Base-by-base conservation (phyloP, 2,113 vertebrate species). In the Euleptes europaea region DNA sequence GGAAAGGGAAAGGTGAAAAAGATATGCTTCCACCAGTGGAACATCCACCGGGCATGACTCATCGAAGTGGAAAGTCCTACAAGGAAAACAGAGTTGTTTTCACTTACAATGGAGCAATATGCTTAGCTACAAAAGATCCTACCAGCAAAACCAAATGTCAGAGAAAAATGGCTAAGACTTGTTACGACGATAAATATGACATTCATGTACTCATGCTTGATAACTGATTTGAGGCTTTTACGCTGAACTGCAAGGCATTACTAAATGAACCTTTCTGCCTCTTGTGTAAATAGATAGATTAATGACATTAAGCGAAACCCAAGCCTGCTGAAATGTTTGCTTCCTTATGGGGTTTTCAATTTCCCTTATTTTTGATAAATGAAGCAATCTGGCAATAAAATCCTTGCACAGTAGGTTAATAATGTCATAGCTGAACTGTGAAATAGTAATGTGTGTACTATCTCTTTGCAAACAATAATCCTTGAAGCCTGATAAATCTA, bases 331-430 rank as follows among this genome's bases (percentile, higher is more conserved):
- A 96, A 96, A 96, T 96, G 95, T 95, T 97, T 95, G 94, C 93
- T 97, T 96, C 95, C 95, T 95, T 95, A 94, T 94, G 94, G 96
- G 94, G 93, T 94, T 96, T 95, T 95, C 93, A 95, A 95, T 96
- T 96, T 95, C 93, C 95, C 94, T 95, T 96, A 94, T 96, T 96
- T 97, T 96, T 97, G 96, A 97, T 96, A 95, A 96, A 97, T 97
- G 96, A 95, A 96, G 94, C 95, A 96, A 96, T 96, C 94, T 95
- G 93, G 95, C 95, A 95, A 95, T 96, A 95, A 97, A 97, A 95
- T 94, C 93, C 91, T 94, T 94, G 92, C 95, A 92, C 96, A 95
- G 96, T 96, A 96, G 95, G 96, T 97, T 97, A 97, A 96, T 97
- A 97, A 97, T 96, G 95, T 96, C 95, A 95, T 95, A 95, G 95